These are phyloP conservation scores for Stichopus chloronotus DNA, from an alignment of 35 echinoderm and acorn worm genomes.

Conservation along the genomic window DNA sequence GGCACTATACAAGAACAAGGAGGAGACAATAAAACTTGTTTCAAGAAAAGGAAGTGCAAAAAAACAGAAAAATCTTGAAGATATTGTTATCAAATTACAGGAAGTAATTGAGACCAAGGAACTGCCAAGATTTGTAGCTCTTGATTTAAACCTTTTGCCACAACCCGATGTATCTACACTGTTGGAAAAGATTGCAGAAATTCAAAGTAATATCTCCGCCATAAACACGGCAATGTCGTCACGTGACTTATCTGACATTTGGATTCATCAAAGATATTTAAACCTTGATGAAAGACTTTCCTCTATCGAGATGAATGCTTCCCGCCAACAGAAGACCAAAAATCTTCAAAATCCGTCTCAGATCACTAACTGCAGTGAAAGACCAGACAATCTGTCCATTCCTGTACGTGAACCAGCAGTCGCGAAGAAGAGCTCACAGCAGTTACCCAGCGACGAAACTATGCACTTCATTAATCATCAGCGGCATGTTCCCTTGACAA, in stretches of 20 bases:
- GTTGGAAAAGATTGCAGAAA: not conserved
- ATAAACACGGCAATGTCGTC: not conserved
- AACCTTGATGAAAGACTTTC: not conserved
- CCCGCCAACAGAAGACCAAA: too few relatives aligned
- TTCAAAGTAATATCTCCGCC: not conserved
- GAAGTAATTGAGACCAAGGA: not conserved
- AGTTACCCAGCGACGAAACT: too few relatives aligned
- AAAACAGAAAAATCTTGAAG: conserved; percentile 13
- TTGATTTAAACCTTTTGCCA: not conserved
- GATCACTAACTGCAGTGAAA: too few relatives aligned
- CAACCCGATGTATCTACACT: not conserved
- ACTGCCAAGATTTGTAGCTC: not conserved
- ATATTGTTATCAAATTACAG: not conserved
- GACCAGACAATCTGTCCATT: too few relatives aligned
- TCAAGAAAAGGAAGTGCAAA: not conserved
- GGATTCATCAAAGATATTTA: conserved; percentile 11
- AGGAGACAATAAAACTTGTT: not conserved
- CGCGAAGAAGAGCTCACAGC: too few relatives aligned
- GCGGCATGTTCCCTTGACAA: too few relatives aligned
- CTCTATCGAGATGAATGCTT: too few relatives aligned
- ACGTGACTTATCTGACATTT: conserved; percentile 9
- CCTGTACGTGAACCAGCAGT: too few relatives aligned
- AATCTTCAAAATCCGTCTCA: too few relatives aligned
- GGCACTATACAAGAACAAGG: not conserved
- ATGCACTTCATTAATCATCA: too few relatives aligned